A percentile compares a stretch with the other conserved stretches of the same genome.
These are phyloP conservation scores for Microtus richardsoni DNA, from an alignment of 2,113 vertebrate genomes.

Conservation along the genomic window DNA sequence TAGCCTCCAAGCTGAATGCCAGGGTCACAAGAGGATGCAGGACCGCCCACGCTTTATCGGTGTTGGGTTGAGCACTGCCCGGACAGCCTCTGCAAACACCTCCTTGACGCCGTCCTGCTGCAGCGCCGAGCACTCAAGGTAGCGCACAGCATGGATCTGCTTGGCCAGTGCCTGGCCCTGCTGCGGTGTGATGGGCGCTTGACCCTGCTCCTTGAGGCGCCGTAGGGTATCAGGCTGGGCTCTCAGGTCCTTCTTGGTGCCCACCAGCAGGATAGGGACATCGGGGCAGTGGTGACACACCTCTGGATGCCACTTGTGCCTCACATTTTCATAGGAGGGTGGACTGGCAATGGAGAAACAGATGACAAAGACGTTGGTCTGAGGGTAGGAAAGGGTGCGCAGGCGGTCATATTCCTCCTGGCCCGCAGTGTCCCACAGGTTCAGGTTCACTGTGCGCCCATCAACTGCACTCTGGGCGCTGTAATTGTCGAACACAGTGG, in stretches of 20 bases:
- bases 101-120: slow-evolving; percentile 98
- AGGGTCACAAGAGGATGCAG: slow-evolving; percentile 92
- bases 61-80: slow-evolving; percentile 93
- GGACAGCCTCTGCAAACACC: slow-evolving; percentile 93
- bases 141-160: slow-evolving; percentile 95
- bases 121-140: slow-evolving; percentile 96
- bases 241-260: slow-evolving; percentile 98
- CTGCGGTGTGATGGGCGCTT: slow-evolving; percentile 91
- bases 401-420: slow-evolving; percentile 97
- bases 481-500: slow-evolving; percentile 97
- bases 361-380: slow-evolving; percentile 97
- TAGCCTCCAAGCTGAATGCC: slow-evolving; percentile 72
- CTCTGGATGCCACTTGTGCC: slow-evolving; percentile 98
- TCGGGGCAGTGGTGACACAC: slow-evolving; percentile 97
- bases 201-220: slow-evolving; percentile 97
- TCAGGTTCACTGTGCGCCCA: slow-evolving; percentile 91
- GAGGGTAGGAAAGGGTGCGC: slow-evolving; percentile 95
- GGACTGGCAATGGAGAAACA: slow-evolving; percentile 98
- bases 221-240: slow-evolving; percentile 90
- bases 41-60: slow-evolving; percentile 87
- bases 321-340: slow-evolving; percentile 95
- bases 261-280: slow-evolving; percentile 95
- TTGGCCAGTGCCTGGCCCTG: slow-evolving; percentile 92
- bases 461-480: slow-evolving; percentile 94
- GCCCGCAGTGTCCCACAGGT: slow-evolving; percentile 97